These are phyloP conservation scores for Drosophila eugracilis DNA, from an alignment of 1,140 invertebrate species.

Conservation along the genomic window DNA sequence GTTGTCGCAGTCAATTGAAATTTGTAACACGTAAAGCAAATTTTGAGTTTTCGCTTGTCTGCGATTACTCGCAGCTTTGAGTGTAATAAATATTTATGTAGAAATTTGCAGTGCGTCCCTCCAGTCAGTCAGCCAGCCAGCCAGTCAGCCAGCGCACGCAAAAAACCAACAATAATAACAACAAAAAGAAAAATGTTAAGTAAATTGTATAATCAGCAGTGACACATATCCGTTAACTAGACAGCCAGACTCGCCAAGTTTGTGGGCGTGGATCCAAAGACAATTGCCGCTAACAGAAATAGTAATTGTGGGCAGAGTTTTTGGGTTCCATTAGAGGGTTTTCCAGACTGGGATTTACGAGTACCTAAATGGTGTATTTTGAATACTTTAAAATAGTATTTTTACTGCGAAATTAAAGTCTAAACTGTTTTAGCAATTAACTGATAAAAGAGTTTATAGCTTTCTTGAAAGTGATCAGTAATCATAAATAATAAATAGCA, in stretches of 20 bases:
- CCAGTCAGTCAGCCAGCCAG: too few relatives aligned
- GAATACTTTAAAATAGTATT: too few relatives aligned
- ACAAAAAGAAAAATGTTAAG: constrained; percentile 24
- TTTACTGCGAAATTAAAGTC: too few relatives aligned
- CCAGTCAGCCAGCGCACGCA: constrained; percentile 7
- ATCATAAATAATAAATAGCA: not conserved
- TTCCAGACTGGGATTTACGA: not conserved
- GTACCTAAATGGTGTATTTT: too few relatives aligned
- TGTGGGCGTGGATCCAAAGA: constrained; percentile 9
- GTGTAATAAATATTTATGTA: constrained; percentile 53
- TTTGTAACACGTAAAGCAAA: constrained; percentile 49
- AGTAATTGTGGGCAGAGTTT: not conserved
- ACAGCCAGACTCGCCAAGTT: constrained; percentile 8
- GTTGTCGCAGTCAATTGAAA: constrained; percentile 45
- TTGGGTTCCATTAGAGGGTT: not conserved
- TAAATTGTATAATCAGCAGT: constrained; percentile 56
- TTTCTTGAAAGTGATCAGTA: too few relatives aligned
- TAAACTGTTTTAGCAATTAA: not conserved
- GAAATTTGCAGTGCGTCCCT: constrained; percentile 32
- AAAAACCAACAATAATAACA: too few relatives aligned
- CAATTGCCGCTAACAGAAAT: constrained; percentile 1
- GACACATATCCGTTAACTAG: constrained; percentile 49
- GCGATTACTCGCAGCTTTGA: constrained; percentile 18
- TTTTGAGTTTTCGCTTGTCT: constrained; percentile 31
- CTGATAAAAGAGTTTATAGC: not conserved